Evolutionary conservation across 64 coral and sea anemone genomes (phyloP).

Genomic region (Platygyra sinensis): DNA sequence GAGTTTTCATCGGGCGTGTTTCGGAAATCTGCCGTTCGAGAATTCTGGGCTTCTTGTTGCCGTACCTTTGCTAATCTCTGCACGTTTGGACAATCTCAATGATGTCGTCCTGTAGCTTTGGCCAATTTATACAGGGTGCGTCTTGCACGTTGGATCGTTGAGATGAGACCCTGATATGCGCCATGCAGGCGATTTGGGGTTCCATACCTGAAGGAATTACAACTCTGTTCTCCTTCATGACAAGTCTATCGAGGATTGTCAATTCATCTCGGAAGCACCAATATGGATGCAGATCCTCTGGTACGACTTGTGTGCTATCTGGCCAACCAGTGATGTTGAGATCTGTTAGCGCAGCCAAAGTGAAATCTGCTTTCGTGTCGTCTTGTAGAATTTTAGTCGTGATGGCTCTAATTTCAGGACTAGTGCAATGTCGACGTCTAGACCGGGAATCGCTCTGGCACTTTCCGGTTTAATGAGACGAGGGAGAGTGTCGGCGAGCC

Average conservation of each 20-base stretch:
- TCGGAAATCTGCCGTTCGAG: too few species aligned
- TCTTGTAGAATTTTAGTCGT: constrained; percentile 45
- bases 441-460: constrained; percentile 39
- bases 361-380: constrained; percentile 37
- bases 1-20: constrained; percentile 27
- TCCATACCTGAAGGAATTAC: constrained; percentile 37
- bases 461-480: constrained; percentile 16
- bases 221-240: constrained; percentile 78
- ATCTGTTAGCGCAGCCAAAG: constrained; percentile 13
- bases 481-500: constrained; percentile 53
- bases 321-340: constrained; percentile 66
- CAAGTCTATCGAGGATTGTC: constrained; percentile 45
- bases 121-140: too few species aligned
- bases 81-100: too few species aligned
- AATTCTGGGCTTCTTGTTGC: too few species aligned
- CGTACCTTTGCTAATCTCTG: too few species aligned
- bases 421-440: constrained; percentile 55
- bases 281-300: constrained; percentile 32
- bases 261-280: constrained; percentile 65
- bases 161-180: neutral
- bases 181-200: constrained; percentile 48
- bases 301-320: constrained; percentile 47
- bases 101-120: too few species aligned
- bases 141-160: too few species aligned
- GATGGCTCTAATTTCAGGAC: constrained; percentile 58